Evolutionary conservation across 2,888 invertebrate species (phyloP), one percentile per base, ranked within the genome.

Genomic region (Dione vanillae): DNA sequence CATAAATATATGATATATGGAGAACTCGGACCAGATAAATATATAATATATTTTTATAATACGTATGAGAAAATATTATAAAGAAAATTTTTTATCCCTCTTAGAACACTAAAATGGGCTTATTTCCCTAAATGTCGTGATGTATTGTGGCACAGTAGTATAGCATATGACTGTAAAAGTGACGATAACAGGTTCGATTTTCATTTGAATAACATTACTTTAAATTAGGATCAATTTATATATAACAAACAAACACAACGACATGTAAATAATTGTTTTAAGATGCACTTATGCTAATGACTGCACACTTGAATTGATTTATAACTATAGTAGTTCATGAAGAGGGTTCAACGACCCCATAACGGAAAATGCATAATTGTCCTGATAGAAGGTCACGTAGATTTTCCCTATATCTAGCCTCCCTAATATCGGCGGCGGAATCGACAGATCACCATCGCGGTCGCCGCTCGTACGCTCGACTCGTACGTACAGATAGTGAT

Each of bases 371-470:
- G 37, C 47, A 64, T 64, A 49, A 37, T 64, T 64, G 47, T 9
- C 37, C 64, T 37, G 12, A 35, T n/a, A 64, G 37, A 37, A 64
- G 37, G 64, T 12, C 45, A 9, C 49, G 37, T 37, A 49, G 40
- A 37, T 47, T 64, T 64, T 49, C 64, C n/a, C 64, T 64, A 64
- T 64, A 64, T 64, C 47, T 64, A 49, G 49, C 37, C 49, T 37
- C 16, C 49, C 37, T 7, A 40, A 64, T 61, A 45, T 40, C 49
- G 49, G 9, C 20, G 19, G n/a, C 40, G 16, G 47, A 47, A 47
- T 58, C n/a, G 35, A 52, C 41, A 59, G 45, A 45, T 35, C 61
- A 61, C n/a, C 27, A 27, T 41, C 41, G 59, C 43, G 14, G 43
- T n/a, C 59, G 43, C n/a, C 59, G 27, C 58, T 59, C 41, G 41